Evolutionary conservation across 1,140 invertebrate species (phyloP).

Genomic region (Campodea augens): DNA sequence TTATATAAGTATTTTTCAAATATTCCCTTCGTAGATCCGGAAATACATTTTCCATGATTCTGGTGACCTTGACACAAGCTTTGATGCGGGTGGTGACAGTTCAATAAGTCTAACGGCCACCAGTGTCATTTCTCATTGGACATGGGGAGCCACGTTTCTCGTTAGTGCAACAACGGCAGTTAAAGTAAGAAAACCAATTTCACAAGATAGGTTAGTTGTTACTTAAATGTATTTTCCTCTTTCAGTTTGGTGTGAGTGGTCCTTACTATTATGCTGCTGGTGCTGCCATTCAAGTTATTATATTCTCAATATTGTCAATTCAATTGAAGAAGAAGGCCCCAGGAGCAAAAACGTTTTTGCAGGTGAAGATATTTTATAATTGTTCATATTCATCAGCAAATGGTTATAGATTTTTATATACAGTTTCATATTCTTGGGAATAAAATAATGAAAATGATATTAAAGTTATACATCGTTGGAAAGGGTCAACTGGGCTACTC

Average conservation of each 20-base stretch:
- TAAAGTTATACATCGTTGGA: too few species aligned
- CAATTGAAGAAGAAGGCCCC: conserved; percentile 23
- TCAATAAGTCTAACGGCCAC: conserved; percentile 24
- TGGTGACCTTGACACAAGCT: conserved; percentile 23
- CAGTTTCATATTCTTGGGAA: too few species aligned
- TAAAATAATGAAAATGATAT: too few species aligned
- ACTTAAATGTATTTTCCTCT: background rate
- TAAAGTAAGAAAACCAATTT: too few species aligned
- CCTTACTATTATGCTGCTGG: conserved; percentile 27
- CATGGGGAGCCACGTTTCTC: conserved; percentile 27
- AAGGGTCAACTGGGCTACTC: too few species aligned
- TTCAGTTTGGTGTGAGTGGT: conserved; percentile 24
- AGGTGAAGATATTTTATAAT: conserved; percentile 17
- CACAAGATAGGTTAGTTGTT: too few species aligned
- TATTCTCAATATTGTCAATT: conserved; percentile 25
- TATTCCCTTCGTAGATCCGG: too few species aligned
- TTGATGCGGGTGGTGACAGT: conserved; percentile 27
- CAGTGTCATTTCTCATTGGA: conserved; percentile 28
- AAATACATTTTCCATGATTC: conserved; percentile 19
- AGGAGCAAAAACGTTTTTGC: conserved; percentile 25
- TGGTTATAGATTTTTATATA: too few species aligned
- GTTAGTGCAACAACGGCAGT: conserved; percentile 24
- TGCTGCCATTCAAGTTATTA: conserved; percentile 24
- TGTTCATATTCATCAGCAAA: background rate
- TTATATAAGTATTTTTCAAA: too few species aligned